A percentile compares a stretch with the other conserved stretches of the same genome.
Conservation (phyloP, 1,140 invertebrate genomes). For the Lepidurus apus region DNA sequence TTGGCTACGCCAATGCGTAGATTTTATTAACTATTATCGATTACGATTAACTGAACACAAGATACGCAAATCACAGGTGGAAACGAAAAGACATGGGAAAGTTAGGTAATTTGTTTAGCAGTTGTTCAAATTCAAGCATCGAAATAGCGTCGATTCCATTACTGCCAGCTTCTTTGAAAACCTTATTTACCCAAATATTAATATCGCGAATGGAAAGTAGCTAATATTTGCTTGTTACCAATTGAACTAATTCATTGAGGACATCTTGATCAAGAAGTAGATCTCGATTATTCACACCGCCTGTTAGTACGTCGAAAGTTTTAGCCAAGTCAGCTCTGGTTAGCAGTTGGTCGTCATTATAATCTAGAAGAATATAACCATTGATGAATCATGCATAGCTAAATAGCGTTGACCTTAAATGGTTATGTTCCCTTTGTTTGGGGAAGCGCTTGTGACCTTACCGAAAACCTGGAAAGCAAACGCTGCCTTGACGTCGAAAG, state of each 20-base stretch:
- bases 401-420: background rate
- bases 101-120: constrained; percentile 24
- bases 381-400: background rate
- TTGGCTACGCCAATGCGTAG: too few relatives aligned
- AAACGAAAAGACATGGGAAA: constrained; percentile 27
- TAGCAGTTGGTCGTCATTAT: constrained; percentile 23
- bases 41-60: background rate
- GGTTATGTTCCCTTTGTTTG: background rate
- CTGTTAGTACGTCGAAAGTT: constrained; percentile 8
- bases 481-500: constrained; percentile 25
- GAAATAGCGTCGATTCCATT: constrained; percentile 14
- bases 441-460: constrained; percentile 13
- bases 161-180: constrained; percentile 23
- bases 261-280: constrained; percentile 13
- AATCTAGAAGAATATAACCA: constrained; percentile 22
- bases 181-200: background rate
- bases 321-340: background rate
- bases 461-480: constrained; percentile 29
- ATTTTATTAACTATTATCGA: background rate
- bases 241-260: constrained; percentile 15
- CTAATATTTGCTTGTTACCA: background rate
- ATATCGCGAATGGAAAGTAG: background rate
- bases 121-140: constrained; percentile 15
- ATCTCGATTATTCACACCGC: background rate
- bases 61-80: constrained; percentile 12